Evolutionary conservation across 2,888 invertebrate genomes (phyloP).

Genomic region (Pterostichus madidus): DNA sequence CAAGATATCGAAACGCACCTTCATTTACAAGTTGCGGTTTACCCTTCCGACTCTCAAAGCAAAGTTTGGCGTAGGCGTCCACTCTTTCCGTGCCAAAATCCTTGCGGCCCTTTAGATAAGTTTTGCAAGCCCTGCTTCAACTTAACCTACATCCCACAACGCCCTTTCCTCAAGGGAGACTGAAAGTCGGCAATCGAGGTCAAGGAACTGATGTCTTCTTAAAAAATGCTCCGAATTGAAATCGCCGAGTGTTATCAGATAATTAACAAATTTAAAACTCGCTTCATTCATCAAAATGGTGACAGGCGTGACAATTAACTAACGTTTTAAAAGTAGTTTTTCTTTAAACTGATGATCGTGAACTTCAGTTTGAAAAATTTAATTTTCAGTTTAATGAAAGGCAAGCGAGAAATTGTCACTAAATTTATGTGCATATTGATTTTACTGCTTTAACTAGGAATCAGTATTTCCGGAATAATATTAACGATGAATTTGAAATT

Average conservation of each 20-base stretch:
- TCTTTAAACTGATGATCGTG: constrained; percentile 49
- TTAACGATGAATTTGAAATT: constrained; percentile 33
- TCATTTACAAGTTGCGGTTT: constrained; percentile 48
- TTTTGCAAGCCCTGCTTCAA: constrained; percentile 35
- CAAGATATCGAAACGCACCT: constrained; percentile 46
- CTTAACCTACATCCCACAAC: constrained; percentile 26
- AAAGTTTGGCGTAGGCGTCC: constrained; percentile 38
- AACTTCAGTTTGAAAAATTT: constrained; percentile 44
- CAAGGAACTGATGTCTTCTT: constrained; percentile 38
- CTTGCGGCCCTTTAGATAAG: constrained; percentile 47
- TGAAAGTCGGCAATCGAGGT: constrained; percentile 23
- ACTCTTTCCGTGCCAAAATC: constrained; percentile 25
- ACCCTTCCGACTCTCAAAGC: constrained; percentile 29
- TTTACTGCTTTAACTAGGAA: constrained; percentile 28
- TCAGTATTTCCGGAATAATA: constrained; percentile 39
- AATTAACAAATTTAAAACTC: constrained; percentile 55
- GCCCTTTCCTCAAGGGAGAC: constrained; percentile 17
- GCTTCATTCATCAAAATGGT: constrained; percentile 43
- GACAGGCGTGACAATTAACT: constrained; percentile 53
- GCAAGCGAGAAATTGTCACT: constrained; percentile 28
- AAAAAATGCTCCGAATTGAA: constrained; percentile 48
- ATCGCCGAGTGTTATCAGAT: constrained; percentile 51
- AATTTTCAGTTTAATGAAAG: constrained; percentile 34
- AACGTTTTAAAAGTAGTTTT: constrained; percentile 53
- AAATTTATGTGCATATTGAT: constrained; percentile 48